Base-by-base conservation (phyloP, 2,113 vertebrate species). In the Desmodus rotundus region DNA sequence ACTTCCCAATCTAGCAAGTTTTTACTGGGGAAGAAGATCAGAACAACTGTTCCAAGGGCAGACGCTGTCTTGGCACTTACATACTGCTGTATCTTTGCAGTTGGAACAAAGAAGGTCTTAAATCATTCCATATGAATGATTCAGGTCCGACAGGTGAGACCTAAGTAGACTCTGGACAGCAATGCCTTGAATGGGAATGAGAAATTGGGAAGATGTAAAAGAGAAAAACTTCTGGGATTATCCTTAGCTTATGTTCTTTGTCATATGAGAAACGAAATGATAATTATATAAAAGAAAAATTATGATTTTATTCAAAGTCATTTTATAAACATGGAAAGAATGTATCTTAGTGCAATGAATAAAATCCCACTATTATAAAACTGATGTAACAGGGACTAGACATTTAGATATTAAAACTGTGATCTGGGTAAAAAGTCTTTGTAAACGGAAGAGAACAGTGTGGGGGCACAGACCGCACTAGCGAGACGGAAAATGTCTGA, bases 301-400 rank as follows among this genome's bases (percentile, higher is more conserved):
- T 77, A 76, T 43, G 65, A 80, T 26, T 24, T 90, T 14, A 95
- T 96, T 87, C 26, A 96, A 91, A 86, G 73, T 56, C 26, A 84
- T 54, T 81, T 87, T 38, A 70, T 90, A 93, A 89, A 94, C 20
- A 61, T 50, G 38, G 89, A 93, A 85, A 68, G 11, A 63, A 47
- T 41, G 16, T 78, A 92, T 82, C 70, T 89, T 90, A 87, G 2
- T 87, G 50, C 1, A 86, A 74, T 54, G 61, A 93, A 54, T 24
- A 87, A 95, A 92, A 94, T 81, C 67, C 24, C 38, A 87, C 16
- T 80, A 84, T 61, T 67, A 90, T 17, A 88, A 82, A 73, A 14
- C 41, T 84, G 86, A 95, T 74, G 7, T 56, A 83, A 74, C 2
- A 63, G 43, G 28, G 11, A 74, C 78, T 24, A 82, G 45, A 74